Evolutionary conservation across 1,140 invertebrate species (phyloP), one percentile per base, ranked within the genome.

Genomic region (Drosophila oshimai): DNA sequence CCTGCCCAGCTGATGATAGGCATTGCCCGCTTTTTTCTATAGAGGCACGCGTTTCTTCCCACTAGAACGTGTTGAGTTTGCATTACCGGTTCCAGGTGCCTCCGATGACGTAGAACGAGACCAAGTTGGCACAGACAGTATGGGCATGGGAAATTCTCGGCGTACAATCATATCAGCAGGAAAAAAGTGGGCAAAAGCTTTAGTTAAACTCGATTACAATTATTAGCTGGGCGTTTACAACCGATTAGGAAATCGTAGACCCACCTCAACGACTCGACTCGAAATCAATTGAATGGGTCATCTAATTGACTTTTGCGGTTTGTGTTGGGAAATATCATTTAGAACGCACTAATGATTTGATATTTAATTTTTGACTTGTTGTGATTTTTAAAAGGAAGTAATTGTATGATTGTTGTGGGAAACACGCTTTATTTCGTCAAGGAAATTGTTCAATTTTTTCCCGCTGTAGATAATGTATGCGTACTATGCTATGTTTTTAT

Each of bases 11-110:
- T 67, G 26, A 50, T 65, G 2, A 7, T 31, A 64, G 68, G 68
- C 74, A 55, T 55, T 71, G 53, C 71, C 71, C 68, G 37, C 12
- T 37, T 47, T 47, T 36, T 34, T 15, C 17, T 17, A 22, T 3
- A 31, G 6, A 29, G 37, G 67, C 71, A 71, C 67, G 57, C 71
- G 50, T 57, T 71, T 62, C 49, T 57, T 65, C 62, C 62, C 44
- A 65, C 24, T 15, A 13, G 39, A 58, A 29, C 39, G 22, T 44
- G 33, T 29, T 26, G 5, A 12, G 20, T 55, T 24, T 36, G 17
- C n/a, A 41, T 29, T 55, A 77, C 74, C 51, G 60, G 74, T 73
- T 78, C 34, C 44, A 33, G 6, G 20, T 45, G 28, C 47, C 18
- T 12, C 7, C 36, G 6, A 13, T 73, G 74, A 78, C 70, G 74